Conservation (phyloP, 1,140 invertebrate species). For the Drosophila paulistorum region DNA sequence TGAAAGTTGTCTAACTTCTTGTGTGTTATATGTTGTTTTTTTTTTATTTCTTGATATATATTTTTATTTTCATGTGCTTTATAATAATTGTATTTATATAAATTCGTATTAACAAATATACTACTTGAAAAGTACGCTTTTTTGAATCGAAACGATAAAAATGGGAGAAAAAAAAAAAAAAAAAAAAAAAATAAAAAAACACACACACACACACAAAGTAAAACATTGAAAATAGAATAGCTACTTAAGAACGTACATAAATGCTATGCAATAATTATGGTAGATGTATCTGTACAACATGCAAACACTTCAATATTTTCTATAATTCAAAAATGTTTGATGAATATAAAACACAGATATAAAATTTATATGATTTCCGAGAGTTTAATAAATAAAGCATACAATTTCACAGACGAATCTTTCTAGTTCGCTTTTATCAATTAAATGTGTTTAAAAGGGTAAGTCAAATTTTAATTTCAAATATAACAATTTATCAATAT, state of each 20-base stretch:
- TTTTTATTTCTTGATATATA: slow-evolving; percentile 9
- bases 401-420: slow-evolving; percentile 55
- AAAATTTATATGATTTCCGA: slow-evolving; percentile 50
- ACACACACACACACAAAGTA: not conserved
- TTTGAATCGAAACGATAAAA: slow-evolving; percentile 35
- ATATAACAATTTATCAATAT: too few relatives aligned
- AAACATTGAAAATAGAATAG: slow-evolving; percentile 54
- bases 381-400: slow-evolving; percentile 60
- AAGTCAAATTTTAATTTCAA: too few relatives aligned
- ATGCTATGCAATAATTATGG: slow-evolving; percentile 54
- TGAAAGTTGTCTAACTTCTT: slow-evolving; percentile 12
- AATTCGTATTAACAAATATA: slow-evolving; percentile 20
- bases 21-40: slow-evolving; percentile 10
- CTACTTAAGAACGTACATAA: slow-evolving; percentile 41
- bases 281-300: slow-evolving; percentile 59
- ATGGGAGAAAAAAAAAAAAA: not conserved
- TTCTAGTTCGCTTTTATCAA: not conserved
- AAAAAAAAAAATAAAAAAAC: slow-evolving; percentile 32
- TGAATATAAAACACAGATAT: slow-evolving; percentile 42
- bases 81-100: slow-evolving; percentile 9
- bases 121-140: slow-evolving; percentile 22
- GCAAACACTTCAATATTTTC: slow-evolving; percentile 50
- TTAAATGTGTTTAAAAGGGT: not conserved
- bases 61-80: slow-evolving; percentile 45
- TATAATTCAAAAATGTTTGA: slow-evolving; percentile 43